These are phyloP conservation scores for Itoplectis maculator DNA, from an alignment of 2,888 invertebrate genomes.

Conservation along the genomic window DNA sequence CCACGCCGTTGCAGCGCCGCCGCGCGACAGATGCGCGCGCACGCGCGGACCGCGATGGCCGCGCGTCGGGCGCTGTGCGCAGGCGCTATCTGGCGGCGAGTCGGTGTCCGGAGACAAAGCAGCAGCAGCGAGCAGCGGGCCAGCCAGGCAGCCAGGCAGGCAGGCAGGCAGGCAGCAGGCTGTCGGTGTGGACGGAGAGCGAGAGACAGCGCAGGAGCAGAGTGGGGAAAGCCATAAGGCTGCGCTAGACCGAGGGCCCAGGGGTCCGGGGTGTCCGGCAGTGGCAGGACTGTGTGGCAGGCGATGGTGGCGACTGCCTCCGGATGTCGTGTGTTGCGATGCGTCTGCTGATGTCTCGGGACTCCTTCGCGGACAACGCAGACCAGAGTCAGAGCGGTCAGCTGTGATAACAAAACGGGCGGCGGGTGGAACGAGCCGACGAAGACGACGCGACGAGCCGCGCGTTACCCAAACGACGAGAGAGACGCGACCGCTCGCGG, in stretches of 20 bases:
- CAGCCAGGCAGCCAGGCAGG: background rate
- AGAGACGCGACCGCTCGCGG: no score
- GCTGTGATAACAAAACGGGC: conserved; percentile 58
- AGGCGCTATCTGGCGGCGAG: conserved; percentile 62
- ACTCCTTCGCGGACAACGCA: conserved; percentile 48
- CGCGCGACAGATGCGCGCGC: background rate
- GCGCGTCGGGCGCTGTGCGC: conserved; percentile 35
- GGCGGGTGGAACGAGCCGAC: background rate
- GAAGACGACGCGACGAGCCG: background rate
- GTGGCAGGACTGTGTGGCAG: conserved; percentile 66
- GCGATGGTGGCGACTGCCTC: conserved; percentile 69
- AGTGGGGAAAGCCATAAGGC: conserved; percentile 42
- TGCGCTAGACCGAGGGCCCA: conserved; percentile 20
- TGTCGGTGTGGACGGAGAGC: conserved; percentile 36
- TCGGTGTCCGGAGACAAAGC: conserved; percentile 55
- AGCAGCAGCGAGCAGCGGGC: background rate
- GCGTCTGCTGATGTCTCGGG: conserved; percentile 61
- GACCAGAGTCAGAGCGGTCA: conserved; percentile 59
- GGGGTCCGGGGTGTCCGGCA: conserved; percentile 53
- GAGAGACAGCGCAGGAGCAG: conserved; percentile 24
- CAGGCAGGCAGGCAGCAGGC: conserved; percentile 1
- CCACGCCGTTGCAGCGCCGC: background rate
- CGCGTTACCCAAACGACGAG: no score
- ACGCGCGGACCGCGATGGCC: conserved; percentile 55
- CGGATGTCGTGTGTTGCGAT: conserved; percentile 67